Evolutionary conservation across 2,797 vertebrate species (phyloP).

Genomic region (Crocidura indochinensis): DNA sequence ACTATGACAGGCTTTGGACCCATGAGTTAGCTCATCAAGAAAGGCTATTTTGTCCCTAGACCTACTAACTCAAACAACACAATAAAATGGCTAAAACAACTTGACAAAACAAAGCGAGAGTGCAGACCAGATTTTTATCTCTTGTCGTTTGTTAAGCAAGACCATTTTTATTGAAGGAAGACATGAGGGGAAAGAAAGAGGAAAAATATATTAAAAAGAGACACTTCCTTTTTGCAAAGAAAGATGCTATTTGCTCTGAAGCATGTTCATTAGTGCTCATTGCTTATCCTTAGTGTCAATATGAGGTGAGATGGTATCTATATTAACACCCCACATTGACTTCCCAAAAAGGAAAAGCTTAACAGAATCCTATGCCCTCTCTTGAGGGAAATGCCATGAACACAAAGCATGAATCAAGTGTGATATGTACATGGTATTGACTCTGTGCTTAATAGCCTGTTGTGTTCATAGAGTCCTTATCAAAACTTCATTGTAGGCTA

Average conservation of each 20-base stretch:
- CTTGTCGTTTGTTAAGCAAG: too few relatives aligned
- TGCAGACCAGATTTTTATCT: not conserved
- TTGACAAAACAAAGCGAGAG: not conserved
- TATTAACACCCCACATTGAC: not conserved
- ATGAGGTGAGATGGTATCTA: not conserved
- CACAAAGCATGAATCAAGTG: slow-evolving; percentile 22
- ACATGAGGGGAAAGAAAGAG: too few relatives aligned
- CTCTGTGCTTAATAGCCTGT: slow-evolving; percentile 36
- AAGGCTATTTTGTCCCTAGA: not conserved
- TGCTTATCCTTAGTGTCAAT: slow-evolving; percentile 1
- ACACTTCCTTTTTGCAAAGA: not conserved
- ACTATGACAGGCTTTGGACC: not conserved
- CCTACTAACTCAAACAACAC: too few relatives aligned
- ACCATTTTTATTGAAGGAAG: too few relatives aligned
- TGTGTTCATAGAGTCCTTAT: not conserved
- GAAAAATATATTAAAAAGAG: too few relatives aligned
- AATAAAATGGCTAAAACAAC: too few relatives aligned
- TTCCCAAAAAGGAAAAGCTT: not conserved
- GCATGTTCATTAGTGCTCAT: not conserved
- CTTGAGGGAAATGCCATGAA: not conserved
- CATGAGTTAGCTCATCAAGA: not conserved
- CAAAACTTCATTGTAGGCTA: not conserved
- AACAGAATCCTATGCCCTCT: not conserved
- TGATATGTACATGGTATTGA: slow-evolving; percentile 1
- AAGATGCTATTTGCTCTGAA: not conserved